These are phyloP conservation scores for Xiphorhynchus elegans DNA, from an alignment of 2,113 vertebrate species.

Conservation along the genomic window DNA sequence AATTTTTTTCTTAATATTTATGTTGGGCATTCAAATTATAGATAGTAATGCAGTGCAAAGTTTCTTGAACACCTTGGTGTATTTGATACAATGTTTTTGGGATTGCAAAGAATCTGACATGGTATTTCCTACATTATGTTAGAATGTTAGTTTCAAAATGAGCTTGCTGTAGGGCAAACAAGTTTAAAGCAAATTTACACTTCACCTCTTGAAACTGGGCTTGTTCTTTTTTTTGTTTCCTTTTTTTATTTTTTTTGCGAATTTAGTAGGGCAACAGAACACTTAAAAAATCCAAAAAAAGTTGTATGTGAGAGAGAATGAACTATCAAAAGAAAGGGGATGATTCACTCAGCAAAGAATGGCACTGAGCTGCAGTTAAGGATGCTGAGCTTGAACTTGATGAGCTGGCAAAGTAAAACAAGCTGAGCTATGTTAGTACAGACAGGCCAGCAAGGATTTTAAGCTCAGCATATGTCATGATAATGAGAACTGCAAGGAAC, in stretches of 20 bases:
- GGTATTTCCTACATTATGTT: background rate
- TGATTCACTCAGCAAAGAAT: background rate
- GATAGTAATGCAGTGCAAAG: background rate
- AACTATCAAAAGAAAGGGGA: background rate
- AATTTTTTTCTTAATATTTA: background rate
- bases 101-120: background rate
- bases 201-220: background rate
- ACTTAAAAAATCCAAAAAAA: background rate
- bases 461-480: background rate
- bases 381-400: background rate
- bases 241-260: background rate
- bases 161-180: background rate
- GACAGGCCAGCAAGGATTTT: background rate
- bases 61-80: background rate
- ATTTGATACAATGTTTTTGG: background rate
- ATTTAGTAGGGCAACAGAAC: background rate
- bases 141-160: background rate
- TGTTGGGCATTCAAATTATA: background rate
- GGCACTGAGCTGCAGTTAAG: background rate
- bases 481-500: background rate
- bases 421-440: background rate
- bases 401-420: background rate
- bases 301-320: background rate
- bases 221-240: background rate
- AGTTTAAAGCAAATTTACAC: background rate